Base-by-base conservation (phyloP, 2,888 invertebrate genomes). In the Heterodera filipjevi region DNA sequence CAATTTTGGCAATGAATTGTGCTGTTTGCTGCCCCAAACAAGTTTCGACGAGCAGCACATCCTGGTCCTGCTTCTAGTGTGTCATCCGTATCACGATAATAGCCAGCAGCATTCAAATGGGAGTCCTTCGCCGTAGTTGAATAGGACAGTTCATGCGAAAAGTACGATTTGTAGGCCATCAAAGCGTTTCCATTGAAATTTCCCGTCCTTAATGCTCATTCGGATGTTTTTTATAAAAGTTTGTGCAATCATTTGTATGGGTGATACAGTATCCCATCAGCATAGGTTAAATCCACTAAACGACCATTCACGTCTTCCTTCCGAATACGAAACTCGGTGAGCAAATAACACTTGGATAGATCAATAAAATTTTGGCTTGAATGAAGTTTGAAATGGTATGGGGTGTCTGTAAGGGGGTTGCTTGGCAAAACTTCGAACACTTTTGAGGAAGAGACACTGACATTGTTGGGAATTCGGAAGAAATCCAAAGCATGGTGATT, bases 401-500 rank as follows among this genome's bases (percentile, higher is more conserved):
- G 77, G 5, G 35, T 76, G 33, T 35, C 27, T 0, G 49, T 46
- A 22, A 77, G 27, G 0, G 77, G 76, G 10, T 71, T 71, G 8
- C n/a, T 70, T 10, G 77, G 33, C 14, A 77, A 74, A 39, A 44
- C 12, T 44, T 77, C 76, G 12, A 49, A 32, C 12, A 44, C n/a
- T 16, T 30, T 30, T 22, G 77, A 35, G 10, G 35, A 66, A 3
- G 46, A 66, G 14, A 77, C 66, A n/a, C 76, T 76, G n/a, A 77
- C 77, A 78, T 77, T 77, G 16, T 78, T 77, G 19, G 77, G 77
- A 2, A 77, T 71, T 27, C 49, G 39, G 30, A 78, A 78, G 6
- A 78, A 46, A 19, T 78, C 46, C 33, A 78, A 59, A 1, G 78
- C 78, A 22, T 77, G 19, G 77, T 77, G 30, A 77, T 77, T 12